Conservation (phyloP, 2,797 vertebrate genomes). For the Pipistrellus kuhlii region DNA sequence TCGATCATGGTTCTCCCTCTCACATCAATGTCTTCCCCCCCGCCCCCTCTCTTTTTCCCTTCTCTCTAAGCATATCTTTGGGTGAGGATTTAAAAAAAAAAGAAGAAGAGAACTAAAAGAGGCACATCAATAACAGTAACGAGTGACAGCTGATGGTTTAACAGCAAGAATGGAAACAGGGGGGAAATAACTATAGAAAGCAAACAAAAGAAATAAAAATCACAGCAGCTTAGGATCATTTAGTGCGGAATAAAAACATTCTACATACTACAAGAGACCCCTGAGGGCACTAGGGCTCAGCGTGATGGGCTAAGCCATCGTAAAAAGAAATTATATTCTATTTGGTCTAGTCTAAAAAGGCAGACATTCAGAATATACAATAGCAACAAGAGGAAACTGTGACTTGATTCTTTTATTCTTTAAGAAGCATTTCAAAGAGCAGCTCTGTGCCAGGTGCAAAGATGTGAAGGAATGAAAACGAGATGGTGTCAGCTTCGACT, state of each 20-base stretch:
- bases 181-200: background rate
- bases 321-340: conserved; percentile 53
- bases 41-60: background rate
- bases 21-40: background rate
- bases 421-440: background rate
- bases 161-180: conserved; percentile 26
- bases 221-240: conserved; percentile 66
- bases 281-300: conserved; percentile 50
- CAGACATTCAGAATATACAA: conserved; percentile 32
- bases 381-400: conserved; percentile 1
- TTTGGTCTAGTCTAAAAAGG: conserved; percentile 61
- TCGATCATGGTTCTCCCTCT: background rate
- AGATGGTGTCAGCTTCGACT: background rate
- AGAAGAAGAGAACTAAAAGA: background rate
- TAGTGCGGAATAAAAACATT: conserved; percentile 58
- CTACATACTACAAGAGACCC: conserved; percentile 30
- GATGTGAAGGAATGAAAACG: background rate
- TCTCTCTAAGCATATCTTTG: background rate
- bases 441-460: conserved; percentile 2
- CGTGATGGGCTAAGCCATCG: conserved; percentile 26
- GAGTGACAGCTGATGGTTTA: conserved; percentile 49
- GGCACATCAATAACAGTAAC: conserved; percentile 42
- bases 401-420: background rate
- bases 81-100: background rate
- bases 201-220: conserved; percentile 72